A percentile compares a stretch with the other conserved stretches of the same genome.
These are phyloP conservation scores for Myotis myotis DNA, from an alignment of 2,797 vertebrate genomes.

Conservation along the genomic window DNA sequence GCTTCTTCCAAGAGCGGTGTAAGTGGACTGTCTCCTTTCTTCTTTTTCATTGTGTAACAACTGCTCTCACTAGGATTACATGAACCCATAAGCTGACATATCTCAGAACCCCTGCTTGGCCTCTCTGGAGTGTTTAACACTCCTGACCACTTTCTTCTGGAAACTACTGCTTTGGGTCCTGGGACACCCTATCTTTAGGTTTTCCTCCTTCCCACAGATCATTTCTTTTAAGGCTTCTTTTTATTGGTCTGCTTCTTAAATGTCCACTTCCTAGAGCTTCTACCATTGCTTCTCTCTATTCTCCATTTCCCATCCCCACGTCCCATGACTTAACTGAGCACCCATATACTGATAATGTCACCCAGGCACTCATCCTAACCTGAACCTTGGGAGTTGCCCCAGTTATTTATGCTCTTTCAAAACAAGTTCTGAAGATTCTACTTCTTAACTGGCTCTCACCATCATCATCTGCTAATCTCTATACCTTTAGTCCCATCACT, in stretches of 20 bases:
- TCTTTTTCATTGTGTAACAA: background rate
- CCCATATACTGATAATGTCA: background rate
- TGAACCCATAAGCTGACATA: background rate
- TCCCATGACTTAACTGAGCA: background rate
- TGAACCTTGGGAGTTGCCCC: background rate
- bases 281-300: background rate
- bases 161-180: background rate
- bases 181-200: background rate
- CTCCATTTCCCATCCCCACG: background rate
- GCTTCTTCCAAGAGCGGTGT: background rate
- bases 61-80: background rate
- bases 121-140: background rate
- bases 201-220: background rate
- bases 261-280: background rate
- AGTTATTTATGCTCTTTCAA: background rate
- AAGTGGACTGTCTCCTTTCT: background rate
- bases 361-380: background rate
- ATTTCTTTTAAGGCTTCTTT: slow-evolving; percentile 8
- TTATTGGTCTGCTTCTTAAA: background rate
- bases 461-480: background rate
- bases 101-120: background rate
- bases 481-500: background rate
- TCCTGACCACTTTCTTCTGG: background rate
- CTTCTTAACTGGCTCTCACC: background rate
- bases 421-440: background rate